Base-by-base conservation (phyloP, 2,888 invertebrate species). In the Eilema sororculum region DNA sequence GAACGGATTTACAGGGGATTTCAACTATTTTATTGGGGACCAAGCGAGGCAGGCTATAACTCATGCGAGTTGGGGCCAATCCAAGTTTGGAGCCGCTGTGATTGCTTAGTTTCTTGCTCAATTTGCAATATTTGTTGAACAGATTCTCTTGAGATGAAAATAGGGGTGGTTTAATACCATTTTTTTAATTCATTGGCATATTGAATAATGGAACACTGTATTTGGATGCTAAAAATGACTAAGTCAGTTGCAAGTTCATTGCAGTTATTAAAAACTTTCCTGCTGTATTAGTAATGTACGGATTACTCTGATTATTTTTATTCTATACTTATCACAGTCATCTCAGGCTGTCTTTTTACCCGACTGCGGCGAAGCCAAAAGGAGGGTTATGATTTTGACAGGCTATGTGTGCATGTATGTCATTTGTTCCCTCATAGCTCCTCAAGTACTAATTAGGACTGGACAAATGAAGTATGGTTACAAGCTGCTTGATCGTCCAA, bases 1-100 rank as follows among this genome's bases (percentile, higher is more conserved):
- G 85, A 85, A 76, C 79, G 79, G 83, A 83, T 84, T 78, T 81
- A 85, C 84, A 80, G 80, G 79, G 83, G 86, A 84, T 86, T 84
- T 79, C 76, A 87, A 89, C 89, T 86, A 88, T 86, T 89, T 87
- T 88, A 87, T 87, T 84, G 74, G 73, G 75, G 78, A 76, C 79
- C 77, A 75, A 77, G 74, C 76, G 78, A 71, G 70, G 78, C 75
- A 74, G 73, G 74, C 76, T 72, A 86, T 89, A 90, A 88, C 81
- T 90, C 85, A 88, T 72, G 60, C 70, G 73, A 86, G 82, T 88
- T 90, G 89, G 88, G 83, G 64, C 73, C 79, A 76, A 83, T 87
- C 90, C 87, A 88, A 89, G 79, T 83, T 83, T 68, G 78, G 76
- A 78, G 80, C 77, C 80, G 77, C 77, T 89, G 84, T 87, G 87